Conservation (phyloP, 2,888 invertebrate genomes). For the Ophraella communa region DNA sequence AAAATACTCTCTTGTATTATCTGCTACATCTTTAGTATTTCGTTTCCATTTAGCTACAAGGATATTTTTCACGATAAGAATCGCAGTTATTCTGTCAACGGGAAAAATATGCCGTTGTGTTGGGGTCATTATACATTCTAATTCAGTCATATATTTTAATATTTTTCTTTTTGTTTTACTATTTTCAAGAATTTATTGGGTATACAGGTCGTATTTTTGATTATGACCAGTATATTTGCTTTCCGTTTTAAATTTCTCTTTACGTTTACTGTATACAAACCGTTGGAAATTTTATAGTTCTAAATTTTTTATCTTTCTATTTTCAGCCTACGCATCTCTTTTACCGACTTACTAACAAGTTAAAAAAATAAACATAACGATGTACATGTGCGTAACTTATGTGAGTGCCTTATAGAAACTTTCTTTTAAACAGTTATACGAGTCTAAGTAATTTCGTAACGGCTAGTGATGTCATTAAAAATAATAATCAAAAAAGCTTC, state of each 20-base stretch:
- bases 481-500: background rate
- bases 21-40: background rate
- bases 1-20: background rate
- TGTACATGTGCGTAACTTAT: slow-evolving; percentile 6
- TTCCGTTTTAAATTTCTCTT: too few species aligned
- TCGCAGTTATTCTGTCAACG: background rate
- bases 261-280: too few species aligned
- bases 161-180: too few species aligned
- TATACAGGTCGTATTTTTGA: too few species aligned
- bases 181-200: too few species aligned
- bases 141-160: background rate
- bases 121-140: background rate
- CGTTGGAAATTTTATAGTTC: background rate
- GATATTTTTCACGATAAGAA: background rate
- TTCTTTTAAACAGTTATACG: slow-evolving; percentile 7
- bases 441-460: slow-evolving; percentile 3
- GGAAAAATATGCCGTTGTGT: background rate
- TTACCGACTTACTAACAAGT: background rate
- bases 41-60: background rate
- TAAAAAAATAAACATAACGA: background rate
- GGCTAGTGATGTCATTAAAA: background rate
- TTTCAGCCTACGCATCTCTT: background rate
- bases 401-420: slow-evolving; percentile 1
- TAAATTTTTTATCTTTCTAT: background rate
- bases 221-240: too few species aligned